Evolutionary conservation across 2,797 vertebrate genomes (phyloP), one percentile per base, ranked within the genome.

Genomic region (Myotis myotis): DNA sequence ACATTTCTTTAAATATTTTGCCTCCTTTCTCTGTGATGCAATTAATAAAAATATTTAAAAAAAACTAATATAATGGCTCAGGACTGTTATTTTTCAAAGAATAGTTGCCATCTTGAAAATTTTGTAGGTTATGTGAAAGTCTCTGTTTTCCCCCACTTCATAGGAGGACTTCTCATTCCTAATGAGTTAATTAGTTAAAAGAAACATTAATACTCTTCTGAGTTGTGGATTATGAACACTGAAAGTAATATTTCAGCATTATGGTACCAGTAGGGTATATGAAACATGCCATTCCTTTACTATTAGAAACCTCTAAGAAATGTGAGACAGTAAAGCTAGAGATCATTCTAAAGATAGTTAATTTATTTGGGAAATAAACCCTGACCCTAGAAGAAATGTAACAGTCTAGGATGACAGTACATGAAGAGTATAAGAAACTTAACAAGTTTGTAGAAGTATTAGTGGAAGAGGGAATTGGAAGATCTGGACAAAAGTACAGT

Each of bases 41-140:
- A 94, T 89, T 89, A 97, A 96, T 95, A 96, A 97, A 95, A 93
- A 92, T 82, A 90, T 95, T 51, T 25, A 75, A 93, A 96, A 96
- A 8, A 94, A 83, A 66, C 2, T 82, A 53, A 75, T 17, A 15
- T 55, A 8, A 7, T 84, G 36, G 70, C 75, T 11, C 25, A 8
- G 19, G 20, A 89, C 28, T 86, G 0, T 93, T 96, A 47, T 96
- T 94, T 95, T 87, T 55, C 6, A 33, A 94, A 76, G 20, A 12
- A 8, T 6, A 53, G 15, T 44, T 79, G 47, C 64, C 19, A 49
- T 44, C 36, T 33, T 92, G 78, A 92, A 60, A 68, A 23, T 71
- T 51, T 80, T 20, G 2, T 68, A 17, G 33, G 41, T 72, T 91
- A 12, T 71, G 3, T 68, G 23, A 60, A 94, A 74, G n/a, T 78